Conservation (phyloP, 2,888 invertebrate species). For the Tachina fera region DNA sequence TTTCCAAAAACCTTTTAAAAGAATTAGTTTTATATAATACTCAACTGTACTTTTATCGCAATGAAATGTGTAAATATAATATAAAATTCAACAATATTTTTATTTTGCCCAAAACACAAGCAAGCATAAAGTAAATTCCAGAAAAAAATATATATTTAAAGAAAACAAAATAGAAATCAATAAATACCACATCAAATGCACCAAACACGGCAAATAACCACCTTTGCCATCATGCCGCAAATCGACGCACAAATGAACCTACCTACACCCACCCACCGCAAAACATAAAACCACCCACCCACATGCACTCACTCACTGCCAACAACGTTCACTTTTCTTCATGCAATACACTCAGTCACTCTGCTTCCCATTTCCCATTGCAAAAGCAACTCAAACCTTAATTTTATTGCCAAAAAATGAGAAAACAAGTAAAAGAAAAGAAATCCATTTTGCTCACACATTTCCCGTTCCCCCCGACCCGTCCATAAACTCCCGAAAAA, state of each 20-base stretch:
- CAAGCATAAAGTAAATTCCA: conserved; percentile 19
- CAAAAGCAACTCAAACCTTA: conserved; percentile 50
- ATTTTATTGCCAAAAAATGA: conserved; percentile 53
- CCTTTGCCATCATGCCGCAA: conserved; percentile 56
- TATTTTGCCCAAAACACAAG: conserved; percentile 33
- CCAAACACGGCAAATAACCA: conserved; percentile 62
- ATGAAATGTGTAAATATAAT: conserved; percentile 29
- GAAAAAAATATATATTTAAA: conserved; percentile 41
- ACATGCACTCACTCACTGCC: background rate
- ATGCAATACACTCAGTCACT: conserved; percentile 31
- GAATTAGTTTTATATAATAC: conserved; percentile 36
- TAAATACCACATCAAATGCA: conserved; percentile 71
- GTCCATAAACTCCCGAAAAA: conserved; percentile 26
- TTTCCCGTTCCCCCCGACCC: background rate
- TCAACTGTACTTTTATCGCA: conserved; percentile 64
- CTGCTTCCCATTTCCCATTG: conserved; percentile 30
- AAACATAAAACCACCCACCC: conserved; percentile 3
- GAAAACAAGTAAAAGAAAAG: conserved; percentile 56
- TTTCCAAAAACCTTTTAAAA: background rate
- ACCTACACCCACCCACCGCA: background rate
- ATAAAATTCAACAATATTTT: conserved; percentile 20
- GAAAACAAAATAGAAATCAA: conserved; percentile 70
- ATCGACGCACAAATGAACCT: conserved; percentile 46
- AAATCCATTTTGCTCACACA: conserved; percentile 37
- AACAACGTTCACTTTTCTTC: conserved; percentile 26